Evolutionary conservation across 2,888 invertebrate genomes (phyloP).

Genomic region (Agyllia agylla): DNA sequence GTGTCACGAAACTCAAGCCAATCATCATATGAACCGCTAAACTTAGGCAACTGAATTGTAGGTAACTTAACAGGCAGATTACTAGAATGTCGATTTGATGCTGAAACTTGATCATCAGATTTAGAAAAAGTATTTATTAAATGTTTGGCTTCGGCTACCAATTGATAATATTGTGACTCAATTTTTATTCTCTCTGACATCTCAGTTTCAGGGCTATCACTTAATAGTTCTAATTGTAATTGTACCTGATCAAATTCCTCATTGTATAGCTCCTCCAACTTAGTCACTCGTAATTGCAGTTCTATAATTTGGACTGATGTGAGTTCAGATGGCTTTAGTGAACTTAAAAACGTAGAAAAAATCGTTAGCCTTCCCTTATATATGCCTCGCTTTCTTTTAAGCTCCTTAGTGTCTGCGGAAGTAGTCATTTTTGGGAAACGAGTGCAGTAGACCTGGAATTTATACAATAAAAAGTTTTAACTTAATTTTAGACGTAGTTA

Average conservation of each 20-base stretch:
- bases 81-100: not conserved
- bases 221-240: not conserved
- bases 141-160: not conserved
- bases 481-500: not conserved
- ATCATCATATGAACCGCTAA: conserved; percentile 1
- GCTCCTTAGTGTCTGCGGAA: not conserved
- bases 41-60: not conserved
- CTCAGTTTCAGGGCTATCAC: not conserved
- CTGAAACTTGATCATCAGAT: not conserved
- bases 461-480: not conserved
- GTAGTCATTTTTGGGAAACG: conserved; percentile 4
- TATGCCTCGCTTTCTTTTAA: not conserved
- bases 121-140: not conserved
- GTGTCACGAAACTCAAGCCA: conserved; percentile 12
- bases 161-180: not conserved
- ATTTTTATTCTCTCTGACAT: not conserved
- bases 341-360: not conserved
- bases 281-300: not conserved
- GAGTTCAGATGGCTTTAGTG: not conserved
- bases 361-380: not conserved
- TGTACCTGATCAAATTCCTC: not conserved
- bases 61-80: not conserved
- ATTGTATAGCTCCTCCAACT: conserved; percentile 1
- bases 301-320: not conserved
- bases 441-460: not conserved